Percentiles rank a stretch among this genome's conserved stretches.
Evolutionary conservation across 2,888 invertebrate species (phyloP).

Genomic region (Yponomeuta plumbellus): DNA sequence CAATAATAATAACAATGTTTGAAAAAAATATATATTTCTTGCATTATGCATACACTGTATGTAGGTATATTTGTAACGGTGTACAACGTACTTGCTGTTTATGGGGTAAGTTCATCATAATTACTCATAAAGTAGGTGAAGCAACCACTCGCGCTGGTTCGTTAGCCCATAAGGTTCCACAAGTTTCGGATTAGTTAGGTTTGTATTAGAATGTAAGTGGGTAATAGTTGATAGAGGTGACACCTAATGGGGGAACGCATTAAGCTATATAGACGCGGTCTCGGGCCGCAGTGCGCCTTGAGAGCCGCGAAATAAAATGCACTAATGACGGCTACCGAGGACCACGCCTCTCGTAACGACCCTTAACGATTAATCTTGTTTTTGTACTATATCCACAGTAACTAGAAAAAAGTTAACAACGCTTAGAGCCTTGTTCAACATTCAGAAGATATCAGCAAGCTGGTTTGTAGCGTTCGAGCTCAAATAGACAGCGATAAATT

Average conservation of each 20-base stretch:
- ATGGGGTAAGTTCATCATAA: no score
- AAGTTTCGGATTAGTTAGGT: neutral
- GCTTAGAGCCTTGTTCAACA: neutral
- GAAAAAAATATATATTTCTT: no score
- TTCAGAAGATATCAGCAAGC: neutral
- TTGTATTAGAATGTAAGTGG: neutral
- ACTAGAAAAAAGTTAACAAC: neutral
- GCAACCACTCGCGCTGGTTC: no score
- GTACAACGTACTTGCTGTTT: no score
- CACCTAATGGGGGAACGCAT: constrained; percentile 28
- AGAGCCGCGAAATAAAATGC: constrained; percentile 50
- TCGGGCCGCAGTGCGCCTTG: constrained; percentile 29
- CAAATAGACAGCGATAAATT: no score
- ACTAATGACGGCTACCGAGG: constrained; percentile 47
- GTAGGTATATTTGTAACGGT: no score
- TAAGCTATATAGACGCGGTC: constrained; percentile 30
- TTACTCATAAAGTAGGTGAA: no score
- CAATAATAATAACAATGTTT: no score
- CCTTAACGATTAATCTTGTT: constrained; percentile 35
- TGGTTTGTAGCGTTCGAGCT: no score
- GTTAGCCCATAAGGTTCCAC: neutral
- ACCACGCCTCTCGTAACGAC: constrained; percentile 34
- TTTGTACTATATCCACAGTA: neutral
- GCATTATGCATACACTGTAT: no score
- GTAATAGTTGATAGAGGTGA: constrained; percentile 31